A percentile compares a stretch with the other conserved stretches of the same genome.
Conservation (phyloP, 2,797 vertebrate species). For the Melanotaenia nigrans region DNA sequence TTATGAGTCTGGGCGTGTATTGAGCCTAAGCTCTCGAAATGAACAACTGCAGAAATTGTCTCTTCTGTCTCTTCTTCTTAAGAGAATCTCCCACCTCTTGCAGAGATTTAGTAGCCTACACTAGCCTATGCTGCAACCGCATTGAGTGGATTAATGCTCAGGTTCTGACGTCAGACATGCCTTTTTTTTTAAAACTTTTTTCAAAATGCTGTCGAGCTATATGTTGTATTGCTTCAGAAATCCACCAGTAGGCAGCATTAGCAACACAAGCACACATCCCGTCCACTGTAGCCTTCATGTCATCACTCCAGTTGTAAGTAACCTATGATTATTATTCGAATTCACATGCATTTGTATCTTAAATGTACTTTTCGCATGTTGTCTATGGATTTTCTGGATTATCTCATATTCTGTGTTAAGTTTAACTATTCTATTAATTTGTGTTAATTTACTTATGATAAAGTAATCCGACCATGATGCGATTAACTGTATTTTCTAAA, state of each 20-base stretch:
- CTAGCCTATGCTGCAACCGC: neutral
- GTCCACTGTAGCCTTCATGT: neutral
- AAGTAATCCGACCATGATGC: neutral
- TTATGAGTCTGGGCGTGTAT: neutral
- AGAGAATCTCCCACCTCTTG: neutral
- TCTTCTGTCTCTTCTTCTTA: neutral
- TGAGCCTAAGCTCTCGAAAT: neutral
- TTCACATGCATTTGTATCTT: neutral
- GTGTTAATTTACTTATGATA: neutral
- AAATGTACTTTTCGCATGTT: neutral
- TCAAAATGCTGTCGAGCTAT: neutral
- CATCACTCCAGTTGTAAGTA: constrained; percentile 2
- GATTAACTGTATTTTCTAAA: neutral
- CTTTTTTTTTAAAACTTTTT: neutral
- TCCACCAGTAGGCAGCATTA: constrained; percentile 15
- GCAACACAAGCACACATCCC: neutral
- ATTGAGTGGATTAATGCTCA: neutral
- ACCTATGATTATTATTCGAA: neutral
- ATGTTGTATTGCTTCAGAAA: neutral
- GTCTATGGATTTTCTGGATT: neutral
- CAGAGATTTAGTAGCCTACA: neutral
- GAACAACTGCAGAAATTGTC: neutral
- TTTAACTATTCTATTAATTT: neutral
- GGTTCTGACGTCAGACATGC: neutral
- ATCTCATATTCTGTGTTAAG: neutral